A percentile compares a stretch with the other conserved stretches of the same genome.
phyloP scores from a whole-genome alignment of 2,113 vertebrate genomes.

The Chelonoidis abingdonii region DNA sequence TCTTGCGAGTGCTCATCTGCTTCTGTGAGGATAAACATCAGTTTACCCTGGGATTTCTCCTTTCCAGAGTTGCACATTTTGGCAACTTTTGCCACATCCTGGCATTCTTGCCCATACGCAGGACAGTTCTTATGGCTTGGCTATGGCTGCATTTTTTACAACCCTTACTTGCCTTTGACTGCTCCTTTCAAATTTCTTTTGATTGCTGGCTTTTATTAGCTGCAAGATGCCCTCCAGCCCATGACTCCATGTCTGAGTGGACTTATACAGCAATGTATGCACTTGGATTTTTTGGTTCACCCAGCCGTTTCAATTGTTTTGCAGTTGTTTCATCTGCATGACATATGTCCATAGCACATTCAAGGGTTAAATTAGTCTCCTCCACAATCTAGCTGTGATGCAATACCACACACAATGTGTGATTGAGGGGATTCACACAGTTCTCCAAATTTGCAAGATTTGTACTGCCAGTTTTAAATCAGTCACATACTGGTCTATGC shows the following conservation, averaged over 20 bases:
- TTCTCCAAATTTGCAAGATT: not conserved
- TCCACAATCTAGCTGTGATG: not conserved
- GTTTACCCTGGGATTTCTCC: not conserved
- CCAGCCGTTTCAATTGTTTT: not conserved
- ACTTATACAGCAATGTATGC: not conserved
- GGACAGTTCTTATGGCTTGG: not conserved
- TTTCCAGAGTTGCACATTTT: too few relatives aligned
- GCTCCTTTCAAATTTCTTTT: not conserved
- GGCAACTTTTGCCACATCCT: not conserved
- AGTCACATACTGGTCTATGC: not conserved
- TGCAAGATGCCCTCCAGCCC: not conserved
- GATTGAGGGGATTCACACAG: not conserved
- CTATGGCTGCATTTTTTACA: too few relatives aligned
- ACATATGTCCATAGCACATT: not conserved
- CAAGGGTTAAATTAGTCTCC: not conserved
- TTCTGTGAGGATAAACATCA: not conserved
- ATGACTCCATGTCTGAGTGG: not conserved
- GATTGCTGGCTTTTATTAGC: not conserved
- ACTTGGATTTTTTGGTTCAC: not conserved
- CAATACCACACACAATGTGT: not conserved
- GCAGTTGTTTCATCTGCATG: not conserved
- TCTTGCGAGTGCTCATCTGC: not conserved
- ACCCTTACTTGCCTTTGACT: not conserved
- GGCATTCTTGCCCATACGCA: not conserved
- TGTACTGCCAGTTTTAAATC: not conserved